phyloP scores from a whole-genome alignment of 2,113 vertebrate genomes.

The Mustelus asterias region DNA sequence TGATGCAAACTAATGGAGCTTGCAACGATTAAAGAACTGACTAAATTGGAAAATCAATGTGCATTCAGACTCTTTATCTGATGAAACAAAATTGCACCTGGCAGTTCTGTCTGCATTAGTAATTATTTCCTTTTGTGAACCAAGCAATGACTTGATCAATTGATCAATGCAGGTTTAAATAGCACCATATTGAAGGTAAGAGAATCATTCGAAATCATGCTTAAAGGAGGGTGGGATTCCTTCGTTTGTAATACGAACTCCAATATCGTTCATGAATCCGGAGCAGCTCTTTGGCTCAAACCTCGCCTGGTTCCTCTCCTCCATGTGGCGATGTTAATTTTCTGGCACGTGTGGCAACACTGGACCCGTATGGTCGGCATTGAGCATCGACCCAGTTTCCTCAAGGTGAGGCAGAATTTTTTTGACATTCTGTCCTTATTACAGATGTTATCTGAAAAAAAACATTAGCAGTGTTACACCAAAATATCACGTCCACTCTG shows the following conservation, averaged over 20 bases:
- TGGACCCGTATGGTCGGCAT: background rate
- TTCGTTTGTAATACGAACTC: background rate
- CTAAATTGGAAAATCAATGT: background rate
- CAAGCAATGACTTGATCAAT: background rate
- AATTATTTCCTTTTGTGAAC: background rate
- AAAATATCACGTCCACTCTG: background rate
- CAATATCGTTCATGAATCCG: background rate
- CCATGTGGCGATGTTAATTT: background rate
- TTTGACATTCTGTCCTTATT: conserved; percentile 26
- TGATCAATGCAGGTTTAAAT: background rate
- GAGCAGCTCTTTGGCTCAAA: background rate
- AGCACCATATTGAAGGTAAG: background rate
- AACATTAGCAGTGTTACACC: background rate
- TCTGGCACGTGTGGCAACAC: conserved; percentile 10
- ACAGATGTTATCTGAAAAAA: conserved; percentile 10
- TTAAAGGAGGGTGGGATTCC: background rate
- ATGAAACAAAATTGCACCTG: background rate
- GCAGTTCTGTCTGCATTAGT: background rate
- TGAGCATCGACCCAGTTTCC: conserved; percentile 9
- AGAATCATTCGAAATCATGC: background rate
- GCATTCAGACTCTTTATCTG: background rate
- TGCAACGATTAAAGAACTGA: background rate
- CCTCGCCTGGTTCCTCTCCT: background rate
- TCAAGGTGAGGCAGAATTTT: conserved; percentile 32
- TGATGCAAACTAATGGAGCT: no score